These are phyloP conservation scores for Ptychodera flava DNA, from an alignment of 35 echinoderm and acorn worm genomes.

Conservation along the genomic window DNA sequence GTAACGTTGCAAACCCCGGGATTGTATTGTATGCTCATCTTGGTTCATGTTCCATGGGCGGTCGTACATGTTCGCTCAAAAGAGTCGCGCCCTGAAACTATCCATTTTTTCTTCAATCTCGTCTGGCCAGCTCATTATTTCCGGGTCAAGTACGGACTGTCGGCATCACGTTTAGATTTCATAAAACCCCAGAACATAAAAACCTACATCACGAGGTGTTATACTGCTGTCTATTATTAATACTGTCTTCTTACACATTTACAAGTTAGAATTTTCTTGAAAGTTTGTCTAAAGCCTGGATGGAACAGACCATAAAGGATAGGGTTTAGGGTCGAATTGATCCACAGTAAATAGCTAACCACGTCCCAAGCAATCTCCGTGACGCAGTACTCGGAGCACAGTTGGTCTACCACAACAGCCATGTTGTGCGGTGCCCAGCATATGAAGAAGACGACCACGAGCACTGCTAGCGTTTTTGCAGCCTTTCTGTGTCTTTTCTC, in stretches of 20 bases:
- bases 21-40: too few relatives aligned
- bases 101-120: too few relatives aligned
- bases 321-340: slow-evolving; percentile 24
- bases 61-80: too few relatives aligned
- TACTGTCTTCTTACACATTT: neutral
- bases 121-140: too few relatives aligned
- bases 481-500: slow-evolving; percentile 21
- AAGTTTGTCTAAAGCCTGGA: neutral
- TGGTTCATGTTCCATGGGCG: too few relatives aligned
- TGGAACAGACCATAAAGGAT: slow-evolving; percentile 21
- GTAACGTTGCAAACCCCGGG: too few relatives aligned
- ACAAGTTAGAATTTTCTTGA: neutral
- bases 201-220: too few relatives aligned
- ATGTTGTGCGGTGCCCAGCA: slow-evolving; percentile 33
- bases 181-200: too few relatives aligned
- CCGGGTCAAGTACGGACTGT: too few relatives aligned
- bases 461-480: slow-evolving; percentile 19
- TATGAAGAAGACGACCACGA: slow-evolving; percentile 15
- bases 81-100: too few relatives aligned
- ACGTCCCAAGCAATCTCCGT: slow-evolving; percentile 21
- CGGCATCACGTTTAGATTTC: too few relatives aligned
- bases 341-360: slow-evolving; percentile 21
- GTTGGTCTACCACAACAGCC: neutral
- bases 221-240: too few relatives aligned
- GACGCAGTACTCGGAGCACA: slow-evolving; percentile 16